A percentile compares a stretch with the other conserved stretches of the same genome.
phyloP scores from a whole-genome alignment of 1,140 invertebrate species.

The Drosophila carrolli region DNA sequence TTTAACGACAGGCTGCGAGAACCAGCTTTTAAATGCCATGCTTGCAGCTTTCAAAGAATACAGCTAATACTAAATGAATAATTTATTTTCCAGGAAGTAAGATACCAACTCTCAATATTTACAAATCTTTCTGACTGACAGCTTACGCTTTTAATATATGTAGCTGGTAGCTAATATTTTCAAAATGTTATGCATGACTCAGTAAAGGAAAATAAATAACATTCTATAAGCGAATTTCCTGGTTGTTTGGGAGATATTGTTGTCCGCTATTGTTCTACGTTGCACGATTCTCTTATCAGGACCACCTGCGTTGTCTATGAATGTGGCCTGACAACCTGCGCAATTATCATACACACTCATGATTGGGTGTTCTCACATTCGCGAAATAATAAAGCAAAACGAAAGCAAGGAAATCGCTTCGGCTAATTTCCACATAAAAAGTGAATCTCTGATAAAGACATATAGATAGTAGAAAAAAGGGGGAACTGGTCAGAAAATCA shows the following conservation, averaged over 20 bases:
- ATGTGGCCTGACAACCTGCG: conserved; percentile 22
- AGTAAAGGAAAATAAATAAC: too few relatives aligned
- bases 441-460: conserved; percentile 44
- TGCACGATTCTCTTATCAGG: conserved; percentile 18
- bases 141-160: too few relatives aligned
- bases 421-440: conserved; percentile 37
- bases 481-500: conserved; percentile 51
- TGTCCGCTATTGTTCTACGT: neutral
- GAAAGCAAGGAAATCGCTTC: conserved; percentile 11
- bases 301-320: conserved; percentile 13
- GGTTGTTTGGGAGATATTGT: neutral
- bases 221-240: neutral
- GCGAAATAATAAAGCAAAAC: conserved; percentile 1
- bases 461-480: conserved; percentile 29
- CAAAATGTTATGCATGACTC: too few relatives aligned
- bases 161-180: too few relatives aligned
- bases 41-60: conserved; percentile 7
- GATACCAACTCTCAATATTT: neutral
- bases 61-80: too few relatives aligned
- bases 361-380: conserved; percentile 9
- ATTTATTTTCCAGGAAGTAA: neutral
- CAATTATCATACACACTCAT: conserved; percentile 15
- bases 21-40: conserved; percentile 64
- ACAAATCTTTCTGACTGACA: neutral
- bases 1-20: conserved; percentile 87